Conservation (phyloP, 1,140 invertebrate species). For the Drosophila sechellia region DNA sequence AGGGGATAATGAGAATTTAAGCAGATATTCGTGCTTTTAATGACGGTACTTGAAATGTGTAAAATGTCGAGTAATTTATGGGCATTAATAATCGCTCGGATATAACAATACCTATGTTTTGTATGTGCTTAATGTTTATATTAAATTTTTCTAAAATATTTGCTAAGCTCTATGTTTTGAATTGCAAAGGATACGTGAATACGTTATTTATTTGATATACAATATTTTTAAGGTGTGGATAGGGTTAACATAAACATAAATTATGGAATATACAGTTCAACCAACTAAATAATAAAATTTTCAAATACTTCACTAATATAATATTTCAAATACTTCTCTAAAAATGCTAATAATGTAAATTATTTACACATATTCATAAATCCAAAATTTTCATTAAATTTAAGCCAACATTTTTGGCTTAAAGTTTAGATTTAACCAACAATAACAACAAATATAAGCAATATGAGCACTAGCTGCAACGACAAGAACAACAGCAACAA, state of each 20-base stretch:
- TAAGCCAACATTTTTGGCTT: not conserved
- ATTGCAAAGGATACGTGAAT: no score
- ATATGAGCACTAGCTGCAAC: not conserved
- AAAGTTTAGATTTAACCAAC: not conserved
- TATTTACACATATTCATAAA: not conserved
- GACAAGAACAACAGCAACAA: constrained; percentile 11
- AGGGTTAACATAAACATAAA: no score
- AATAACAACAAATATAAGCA: not conserved
- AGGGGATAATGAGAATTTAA: constrained; percentile 35
- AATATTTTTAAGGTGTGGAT: no score
- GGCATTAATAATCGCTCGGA: not conserved
- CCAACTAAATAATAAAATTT: not conserved
- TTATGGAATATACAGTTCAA: no score
- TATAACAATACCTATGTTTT: not conserved
- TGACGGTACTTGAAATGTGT: constrained; percentile 13
- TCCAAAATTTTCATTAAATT: not conserved
- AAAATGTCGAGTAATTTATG: constrained; percentile 20
- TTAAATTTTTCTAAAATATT: no score
- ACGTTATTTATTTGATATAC: no score
- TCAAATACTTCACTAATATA: not conserved
- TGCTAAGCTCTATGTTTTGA: no score
- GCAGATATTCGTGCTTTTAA: constrained; percentile 35
- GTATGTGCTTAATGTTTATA: no score
- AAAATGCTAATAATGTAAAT: not conserved
- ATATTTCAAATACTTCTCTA: not conserved